Evolutionary conservation across 1,140 invertebrate species (phyloP).

Genomic region (Dryas iulia): DNA sequence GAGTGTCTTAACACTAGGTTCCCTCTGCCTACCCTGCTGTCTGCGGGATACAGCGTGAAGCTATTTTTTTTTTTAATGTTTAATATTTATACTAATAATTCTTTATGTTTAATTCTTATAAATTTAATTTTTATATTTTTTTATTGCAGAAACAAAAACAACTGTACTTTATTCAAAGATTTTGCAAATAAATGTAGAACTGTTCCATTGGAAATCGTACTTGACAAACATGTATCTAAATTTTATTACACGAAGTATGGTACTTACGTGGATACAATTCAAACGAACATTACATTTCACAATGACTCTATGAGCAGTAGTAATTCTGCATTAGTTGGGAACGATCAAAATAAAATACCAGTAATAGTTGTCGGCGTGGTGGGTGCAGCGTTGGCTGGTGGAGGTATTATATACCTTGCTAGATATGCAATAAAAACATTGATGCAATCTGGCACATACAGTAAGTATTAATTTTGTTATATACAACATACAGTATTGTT

Average conservation of each 20-base stretch:
- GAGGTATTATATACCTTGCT: background rate
- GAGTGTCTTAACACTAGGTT: no score
- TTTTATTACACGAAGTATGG: background rate
- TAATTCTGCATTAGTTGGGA: background rate
- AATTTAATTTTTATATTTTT: background rate
- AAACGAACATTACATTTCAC: background rate
- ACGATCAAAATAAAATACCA: background rate
- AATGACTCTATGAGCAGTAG: background rate
- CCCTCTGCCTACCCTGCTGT: no score
- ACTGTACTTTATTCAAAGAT: background rate
- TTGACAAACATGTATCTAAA: background rate
- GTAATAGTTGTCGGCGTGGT: background rate
- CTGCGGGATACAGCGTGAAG: no score
- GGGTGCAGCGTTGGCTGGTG: background rate
- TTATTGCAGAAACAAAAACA: background rate
- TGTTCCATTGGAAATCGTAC: background rate
- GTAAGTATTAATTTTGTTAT: slow-evolving; percentile 1
- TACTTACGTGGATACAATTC: background rate
- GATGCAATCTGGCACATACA: slow-evolving; percentile 7
- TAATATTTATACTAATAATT: no score
- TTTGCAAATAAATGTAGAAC: background rate
- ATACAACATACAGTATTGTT: no score
- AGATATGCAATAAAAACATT: background rate
- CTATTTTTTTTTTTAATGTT: no score
- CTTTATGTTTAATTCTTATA: no score